These are phyloP conservation scores for Halisarca cf. caerulea DNA, from an alignment of 37 sponge, comb jelly and placozoan genomes.

Conservation along the genomic window DNA sequence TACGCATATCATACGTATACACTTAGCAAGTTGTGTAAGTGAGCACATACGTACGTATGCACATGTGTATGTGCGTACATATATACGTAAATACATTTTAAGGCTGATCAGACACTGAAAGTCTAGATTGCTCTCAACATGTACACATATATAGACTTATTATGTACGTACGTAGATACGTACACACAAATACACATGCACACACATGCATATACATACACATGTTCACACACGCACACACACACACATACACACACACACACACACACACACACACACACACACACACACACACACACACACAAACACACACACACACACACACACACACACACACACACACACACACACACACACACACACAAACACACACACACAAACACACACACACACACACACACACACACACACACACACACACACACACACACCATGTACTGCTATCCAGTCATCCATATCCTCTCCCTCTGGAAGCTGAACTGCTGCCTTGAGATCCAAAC, in stretches of 20 bases:
- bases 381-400: not conserved
- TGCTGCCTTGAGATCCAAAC: conserved; percentile 77
- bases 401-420: not conserved
- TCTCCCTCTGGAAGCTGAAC: conserved; percentile 78
- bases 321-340: not conserved
- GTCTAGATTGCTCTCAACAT: no score
- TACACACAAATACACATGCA: no score
- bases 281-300: not conserved
- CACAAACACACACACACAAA: not conserved
- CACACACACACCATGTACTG: conserved; percentile 69
- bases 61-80: not conserved
- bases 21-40: no score
- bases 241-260: not conserved
- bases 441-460: conserved; percentile 87
- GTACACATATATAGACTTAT: not conserved
- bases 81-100: no score
- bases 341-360: not conserved
- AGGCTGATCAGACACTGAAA: no score
- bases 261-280: not conserved
- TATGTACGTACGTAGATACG: not conserved
- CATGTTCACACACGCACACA: not conserved
- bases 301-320: not conserved
- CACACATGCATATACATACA: not conserved
- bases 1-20: no score
- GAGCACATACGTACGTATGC: no score